phyloP scores from a whole-genome alignment of 1,140 invertebrate genomes.

The Acarapis woodi region DNA sequence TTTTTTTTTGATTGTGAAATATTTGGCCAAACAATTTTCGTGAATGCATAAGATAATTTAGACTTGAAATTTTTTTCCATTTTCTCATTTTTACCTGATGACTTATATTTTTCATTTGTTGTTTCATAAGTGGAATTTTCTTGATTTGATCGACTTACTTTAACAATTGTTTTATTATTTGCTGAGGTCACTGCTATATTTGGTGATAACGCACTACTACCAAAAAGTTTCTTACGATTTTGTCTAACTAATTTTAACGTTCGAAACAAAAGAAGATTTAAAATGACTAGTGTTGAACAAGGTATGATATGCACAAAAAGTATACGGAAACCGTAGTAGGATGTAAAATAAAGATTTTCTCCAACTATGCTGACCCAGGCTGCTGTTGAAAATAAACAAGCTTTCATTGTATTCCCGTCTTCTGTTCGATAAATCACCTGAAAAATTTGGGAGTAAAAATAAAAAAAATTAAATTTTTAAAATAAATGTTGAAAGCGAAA shows the following conservation, averaged over 20 bases:
- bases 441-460: too few species aligned
- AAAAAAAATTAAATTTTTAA: too few species aligned
- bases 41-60: too few species aligned
- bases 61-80: neutral
- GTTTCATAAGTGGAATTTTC: neutral
- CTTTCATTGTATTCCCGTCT: too few species aligned
- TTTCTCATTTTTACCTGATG: neutral
- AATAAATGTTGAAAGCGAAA: too few species aligned
- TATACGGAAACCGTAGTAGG: slow-evolving; percentile 53
- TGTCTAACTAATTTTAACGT: slow-evolving; percentile 29
- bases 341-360: slow-evolving; percentile 38
- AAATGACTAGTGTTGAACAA: slow-evolving; percentile 52
- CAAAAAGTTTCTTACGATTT: slow-evolving; percentile 37
- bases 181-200: neutral
- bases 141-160: neutral
- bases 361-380: slow-evolving; percentile 50
- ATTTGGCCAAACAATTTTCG: too few species aligned
- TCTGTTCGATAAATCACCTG: too few species aligned
- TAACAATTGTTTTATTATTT: neutral
- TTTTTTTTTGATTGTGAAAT: too few species aligned
- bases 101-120: too few species aligned
- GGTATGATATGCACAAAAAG: slow-evolving; percentile 67
- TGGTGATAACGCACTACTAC: neutral
- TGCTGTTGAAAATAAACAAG: slow-evolving; percentile 35
- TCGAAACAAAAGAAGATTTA: slow-evolving; percentile 56